Evolutionary conservation across 2,888 invertebrate species (phyloP), one percentile per base, ranked within the genome.

Genomic region (Spisula subtruncata): DNA sequence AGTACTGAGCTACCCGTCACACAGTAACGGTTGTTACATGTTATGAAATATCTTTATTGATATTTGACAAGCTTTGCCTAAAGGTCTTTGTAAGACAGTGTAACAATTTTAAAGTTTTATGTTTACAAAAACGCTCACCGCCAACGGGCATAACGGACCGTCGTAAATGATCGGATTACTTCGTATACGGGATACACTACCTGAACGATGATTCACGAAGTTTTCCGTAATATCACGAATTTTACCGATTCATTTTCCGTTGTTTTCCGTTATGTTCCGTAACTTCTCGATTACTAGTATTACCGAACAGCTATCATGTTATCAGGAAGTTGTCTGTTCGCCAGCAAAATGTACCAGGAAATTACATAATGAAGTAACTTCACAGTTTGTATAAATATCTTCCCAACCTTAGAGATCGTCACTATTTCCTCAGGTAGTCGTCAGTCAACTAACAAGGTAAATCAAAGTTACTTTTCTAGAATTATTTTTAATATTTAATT

Each of bases 401-500:
- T 32, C 6, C 0, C 32, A 29, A 4, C 10, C 0, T 25, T 81
- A n/a, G 25, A 25, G 6, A 0, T 86, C 66, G 18, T 86, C 86
- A 86, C 86, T 86, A 86, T 81, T 81, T 51, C 71, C 51, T 10
- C 25, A 85, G n/a, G 85, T 66, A 81, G 86, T 86, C 81, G 82
- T 86, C 86, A 86, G 86, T 82, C 75, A 75, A 48, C 75, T 80
- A 54, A 79, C 46, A 48, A 86, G 86, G 86, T 86, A 82, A 71
- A 71, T 6, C 54, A 48, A 71, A 46, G 5, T 71, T 66, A 16
- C 48, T 85, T 32, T 51, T 48, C 12, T 71, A 84, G 48, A 48
- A 48, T 8, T 48, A 48, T 16, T 8, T 16, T 16, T 10, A 51
- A 51, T 51, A 41, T 41, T 41, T 10, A 51, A 51, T 51, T 51